These are phyloP conservation scores for Myotis yumanensis DNA, from an alignment of 2,113 vertebrate species.

Conservation along the genomic window DNA sequence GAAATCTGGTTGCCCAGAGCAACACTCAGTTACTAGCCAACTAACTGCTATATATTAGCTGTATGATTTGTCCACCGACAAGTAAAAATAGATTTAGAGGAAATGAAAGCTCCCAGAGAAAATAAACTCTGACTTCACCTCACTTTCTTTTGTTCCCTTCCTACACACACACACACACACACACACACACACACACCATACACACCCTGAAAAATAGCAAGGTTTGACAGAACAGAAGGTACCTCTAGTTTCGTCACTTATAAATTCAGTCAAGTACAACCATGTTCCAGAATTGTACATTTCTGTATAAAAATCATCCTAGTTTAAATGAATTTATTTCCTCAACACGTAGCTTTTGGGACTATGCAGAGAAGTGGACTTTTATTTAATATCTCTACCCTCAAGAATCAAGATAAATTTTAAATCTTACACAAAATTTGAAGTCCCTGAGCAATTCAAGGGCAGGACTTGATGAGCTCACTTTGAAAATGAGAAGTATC, in stretches of 20 bases:
- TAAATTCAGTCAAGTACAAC: constrained; percentile 23
- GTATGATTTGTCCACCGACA: constrained; percentile 28
- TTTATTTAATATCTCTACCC: constrained; percentile 45
- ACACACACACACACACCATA: background rate
- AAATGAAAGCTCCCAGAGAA: constrained; percentile 40
- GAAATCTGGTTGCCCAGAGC: constrained; percentile 52
- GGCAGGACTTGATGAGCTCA: constrained; percentile 54
- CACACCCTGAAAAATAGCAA: background rate
- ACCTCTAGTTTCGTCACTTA: background rate
- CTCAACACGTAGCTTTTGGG: background rate
- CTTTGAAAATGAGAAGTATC: constrained; percentile 38
- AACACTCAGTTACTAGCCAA: constrained; percentile 1
- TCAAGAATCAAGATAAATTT: constrained; percentile 23
- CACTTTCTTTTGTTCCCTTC: constrained; percentile 42
- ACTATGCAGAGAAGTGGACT: background rate
- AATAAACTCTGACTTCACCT: constrained; percentile 32
- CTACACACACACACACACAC: background rate
- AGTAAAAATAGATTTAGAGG: constrained; percentile 68
- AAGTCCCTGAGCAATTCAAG: constrained; percentile 18
- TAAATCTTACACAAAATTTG: constrained; percentile 46
- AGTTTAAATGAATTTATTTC: constrained; percentile 52
- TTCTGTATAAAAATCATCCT: constrained; percentile 33
- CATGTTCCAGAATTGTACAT: background rate
- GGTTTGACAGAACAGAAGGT: background rate
- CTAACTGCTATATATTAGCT: constrained; percentile 8